Percentiles rank a stretch among this genome's conserved stretches.
phyloP scores from a whole-genome alignment of 2,113 vertebrate species.

The Grammomys dolichurus region DNA sequence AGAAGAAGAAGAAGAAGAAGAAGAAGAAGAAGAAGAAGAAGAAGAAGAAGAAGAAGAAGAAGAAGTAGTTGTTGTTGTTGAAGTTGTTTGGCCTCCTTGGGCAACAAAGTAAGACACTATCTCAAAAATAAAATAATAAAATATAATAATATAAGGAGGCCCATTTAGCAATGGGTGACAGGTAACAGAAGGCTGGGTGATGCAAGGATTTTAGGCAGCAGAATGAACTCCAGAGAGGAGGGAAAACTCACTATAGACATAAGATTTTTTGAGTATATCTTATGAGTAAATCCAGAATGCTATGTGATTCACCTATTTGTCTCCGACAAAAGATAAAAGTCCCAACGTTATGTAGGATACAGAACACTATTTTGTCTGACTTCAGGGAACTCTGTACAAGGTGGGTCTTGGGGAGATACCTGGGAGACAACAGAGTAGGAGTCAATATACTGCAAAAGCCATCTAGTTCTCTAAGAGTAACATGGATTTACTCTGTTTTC shows the following conservation, averaged over 20 bases:
- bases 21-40: no score
- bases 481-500: slow-evolving; percentile 21
- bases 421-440: accelerated
- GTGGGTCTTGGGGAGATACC: accelerated
- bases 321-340: accelerated
- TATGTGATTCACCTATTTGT: not conserved
- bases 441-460: not conserved
- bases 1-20: no score
- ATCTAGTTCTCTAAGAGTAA: not conserved
- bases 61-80: no score
- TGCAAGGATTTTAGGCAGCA: not conserved
- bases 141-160: not conserved
- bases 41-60: no score
- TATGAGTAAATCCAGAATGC: not conserved
- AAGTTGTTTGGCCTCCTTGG: not conserved
- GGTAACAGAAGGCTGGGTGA: not conserved
- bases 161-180: not conserved
- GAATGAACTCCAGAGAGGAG: not conserved
- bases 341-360: not conserved
- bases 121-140: not conserved
- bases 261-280: no score
- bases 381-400: not conserved
- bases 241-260: accelerated
- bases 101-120: not conserved
- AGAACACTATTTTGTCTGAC: accelerated